Conservation (phyloP, 2,888 invertebrate species). For the Epinotia ramella region DNA sequence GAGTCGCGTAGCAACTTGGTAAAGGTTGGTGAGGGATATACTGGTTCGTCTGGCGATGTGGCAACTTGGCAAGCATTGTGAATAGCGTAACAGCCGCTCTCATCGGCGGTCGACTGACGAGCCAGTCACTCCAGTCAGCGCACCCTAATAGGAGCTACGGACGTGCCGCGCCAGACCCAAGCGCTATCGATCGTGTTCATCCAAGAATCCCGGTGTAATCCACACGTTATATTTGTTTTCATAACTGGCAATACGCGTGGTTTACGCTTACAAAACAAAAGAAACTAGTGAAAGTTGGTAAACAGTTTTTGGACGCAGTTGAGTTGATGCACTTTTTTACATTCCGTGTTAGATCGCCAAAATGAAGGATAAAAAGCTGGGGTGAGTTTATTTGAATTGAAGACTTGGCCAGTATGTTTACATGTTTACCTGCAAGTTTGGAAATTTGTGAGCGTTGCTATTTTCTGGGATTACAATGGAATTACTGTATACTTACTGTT, state of each 20-base stretch:
- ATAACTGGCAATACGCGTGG: slow-evolving; percentile 25
- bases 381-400: slow-evolving; percentile 58
- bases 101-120: slow-evolving; percentile 46
- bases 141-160: slow-evolving; percentile 49
- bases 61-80: background rate
- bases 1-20: background rate
- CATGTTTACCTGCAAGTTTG: background rate
- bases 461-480: background rate
- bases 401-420: background rate
- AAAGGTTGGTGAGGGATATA: background rate
- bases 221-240: slow-evolving; percentile 26
- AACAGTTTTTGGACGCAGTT: slow-evolving; percentile 45
- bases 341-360: slow-evolving; percentile 46
- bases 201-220: slow-evolving; percentile 49
- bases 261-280: slow-evolving; percentile 22
- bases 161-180: slow-evolving; percentile 48
- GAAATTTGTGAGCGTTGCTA: background rate
- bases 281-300: slow-evolving; percentile 55
- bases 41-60: background rate
- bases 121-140: slow-evolving; percentile 52
- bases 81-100: slow-evolving; percentile 3
- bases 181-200: slow-evolving; percentile 65
- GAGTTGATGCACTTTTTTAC: slow-evolving; percentile 24
- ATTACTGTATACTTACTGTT: background rate
- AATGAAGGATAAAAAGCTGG: slow-evolving; percentile 68